phyloP scores from a whole-genome alignment of 2,113 vertebrate species.

The Pelodiscus sinensis region DNA sequence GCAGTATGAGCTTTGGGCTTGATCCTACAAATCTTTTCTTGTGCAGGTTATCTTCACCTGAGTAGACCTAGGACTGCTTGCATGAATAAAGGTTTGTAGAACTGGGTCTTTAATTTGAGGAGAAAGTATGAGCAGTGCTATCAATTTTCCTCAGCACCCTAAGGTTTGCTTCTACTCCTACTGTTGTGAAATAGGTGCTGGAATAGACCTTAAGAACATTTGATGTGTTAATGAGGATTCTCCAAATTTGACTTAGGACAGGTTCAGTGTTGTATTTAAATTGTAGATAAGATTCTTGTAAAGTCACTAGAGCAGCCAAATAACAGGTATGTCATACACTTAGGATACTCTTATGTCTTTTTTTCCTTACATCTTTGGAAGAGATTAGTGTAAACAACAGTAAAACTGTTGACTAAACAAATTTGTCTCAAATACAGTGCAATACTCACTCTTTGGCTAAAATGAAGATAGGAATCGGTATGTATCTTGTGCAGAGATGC shows the following conservation, averaged over 20 bases:
- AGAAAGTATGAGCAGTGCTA: neutral
- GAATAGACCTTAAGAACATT: conserved; percentile 31
- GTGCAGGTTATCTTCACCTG: neutral
- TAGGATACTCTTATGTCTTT: conserved; percentile 2
- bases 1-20: conserved; percentile 41
- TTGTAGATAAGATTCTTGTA: conserved; percentile 30
- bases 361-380: neutral
- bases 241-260: conserved; percentile 40
- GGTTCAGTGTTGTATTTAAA: conserved; percentile 47
- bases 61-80: neutral
- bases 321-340: conserved; percentile 32
- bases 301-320: conserved; percentile 21
- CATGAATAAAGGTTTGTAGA: neutral
- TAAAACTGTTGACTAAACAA: conserved; percentile 23
- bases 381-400: neutral
- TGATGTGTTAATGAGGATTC: conserved; percentile 24
- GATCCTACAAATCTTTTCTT: neutral
- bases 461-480: neutral
- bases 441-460: neutral
- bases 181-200: conserved; percentile 4
- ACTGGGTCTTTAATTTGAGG: conserved; percentile 4
- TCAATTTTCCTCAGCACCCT: neutral
- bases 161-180: neutral
- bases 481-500: conserved; percentile 29
- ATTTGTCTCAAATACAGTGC: neutral